Conservation (phyloP, 1,140 invertebrate genomes). For the Leptonema lineaticorne region DNA sequence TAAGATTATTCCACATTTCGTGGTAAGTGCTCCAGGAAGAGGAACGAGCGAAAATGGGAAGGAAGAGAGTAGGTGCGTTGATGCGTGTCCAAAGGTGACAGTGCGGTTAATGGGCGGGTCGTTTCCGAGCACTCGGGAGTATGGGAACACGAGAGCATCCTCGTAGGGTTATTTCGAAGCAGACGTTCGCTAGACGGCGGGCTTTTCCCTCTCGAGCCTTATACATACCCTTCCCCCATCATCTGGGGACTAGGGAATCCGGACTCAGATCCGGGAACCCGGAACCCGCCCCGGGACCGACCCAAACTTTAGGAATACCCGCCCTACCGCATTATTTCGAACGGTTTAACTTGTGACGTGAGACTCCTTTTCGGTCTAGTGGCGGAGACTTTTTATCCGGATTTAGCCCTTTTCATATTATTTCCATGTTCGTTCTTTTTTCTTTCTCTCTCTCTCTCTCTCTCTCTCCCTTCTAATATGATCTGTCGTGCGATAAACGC, state of each 20-base stretch:
- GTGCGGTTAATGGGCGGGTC: neutral
- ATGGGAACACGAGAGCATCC: neutral
- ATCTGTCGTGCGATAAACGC: no score
- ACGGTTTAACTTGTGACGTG: constrained; percentile 12
- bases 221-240: neutral
- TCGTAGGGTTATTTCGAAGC: constrained; percentile 9
- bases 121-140: no score
- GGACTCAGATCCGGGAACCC: neutral
- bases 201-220: constrained; percentile 10
- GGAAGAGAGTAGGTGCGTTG: no score
- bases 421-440: no score
- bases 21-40: no score
- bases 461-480: no score
- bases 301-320: neutral
- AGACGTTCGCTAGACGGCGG: constrained; percentile 30
- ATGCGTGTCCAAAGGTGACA: neutral
- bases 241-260: neutral
- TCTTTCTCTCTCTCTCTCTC: no score
- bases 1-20: no score
- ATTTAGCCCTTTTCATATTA: neutral
- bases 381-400: neutral
- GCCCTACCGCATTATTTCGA: constrained; percentile 15
- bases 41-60: no score
- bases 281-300: neutral
- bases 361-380: neutral